Percentiles rank a stretch among this genome's conserved stretches.
phyloP scores from a whole-genome alignment of 1,140 invertebrate genomes.

The Anoplolepis gracilipes region DNA sequence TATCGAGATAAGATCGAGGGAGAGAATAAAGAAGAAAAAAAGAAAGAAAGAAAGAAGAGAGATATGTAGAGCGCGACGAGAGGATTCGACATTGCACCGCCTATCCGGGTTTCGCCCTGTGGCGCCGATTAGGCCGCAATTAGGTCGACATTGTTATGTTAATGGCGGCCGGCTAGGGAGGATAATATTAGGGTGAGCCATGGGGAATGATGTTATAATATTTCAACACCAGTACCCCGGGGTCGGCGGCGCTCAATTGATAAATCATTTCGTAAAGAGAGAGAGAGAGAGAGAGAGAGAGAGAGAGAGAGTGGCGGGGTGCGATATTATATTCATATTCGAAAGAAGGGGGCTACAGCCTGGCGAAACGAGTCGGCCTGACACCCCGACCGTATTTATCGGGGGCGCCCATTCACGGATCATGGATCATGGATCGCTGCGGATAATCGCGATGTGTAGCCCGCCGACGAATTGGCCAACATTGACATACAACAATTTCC shows the following conservation, averaged over 20 bases:
- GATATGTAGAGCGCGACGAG: neutral
- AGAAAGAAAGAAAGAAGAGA: neutral
- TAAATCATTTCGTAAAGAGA: constrained; percentile 80
- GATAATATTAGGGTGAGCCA: constrained; percentile 83
- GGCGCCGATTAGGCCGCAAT: constrained; percentile 84
- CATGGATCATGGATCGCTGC: constrained; percentile 68
- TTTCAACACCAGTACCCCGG: constrained; percentile 82
- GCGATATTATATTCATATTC: constrained; percentile 81
- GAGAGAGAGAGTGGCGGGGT: constrained; percentile 71
- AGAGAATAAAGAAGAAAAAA: neutral
- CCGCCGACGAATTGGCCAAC: constrained; percentile 68
- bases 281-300: constrained; percentile 24
- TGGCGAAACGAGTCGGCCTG: constrained; percentile 38
- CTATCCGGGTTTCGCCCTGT: constrained; percentile 70
- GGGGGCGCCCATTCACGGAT: constrained; percentile 74
- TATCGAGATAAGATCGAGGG: constrained; percentile 19
- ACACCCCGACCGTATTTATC: constrained; percentile 65
- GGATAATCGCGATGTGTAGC: constrained; percentile 69
- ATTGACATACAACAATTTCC: constrained; percentile 68
- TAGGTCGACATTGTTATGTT: constrained; percentile 85
- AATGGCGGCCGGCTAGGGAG: constrained; percentile 77
- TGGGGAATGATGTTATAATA: constrained; percentile 84
- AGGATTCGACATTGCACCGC: constrained; percentile 39
- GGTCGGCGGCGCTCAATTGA: constrained; percentile 82
- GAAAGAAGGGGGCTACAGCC: constrained; percentile 31